These are phyloP conservation scores for Hydraecia micacea DNA, from an alignment of 2,888 invertebrate species.

Conservation along the genomic window DNA sequence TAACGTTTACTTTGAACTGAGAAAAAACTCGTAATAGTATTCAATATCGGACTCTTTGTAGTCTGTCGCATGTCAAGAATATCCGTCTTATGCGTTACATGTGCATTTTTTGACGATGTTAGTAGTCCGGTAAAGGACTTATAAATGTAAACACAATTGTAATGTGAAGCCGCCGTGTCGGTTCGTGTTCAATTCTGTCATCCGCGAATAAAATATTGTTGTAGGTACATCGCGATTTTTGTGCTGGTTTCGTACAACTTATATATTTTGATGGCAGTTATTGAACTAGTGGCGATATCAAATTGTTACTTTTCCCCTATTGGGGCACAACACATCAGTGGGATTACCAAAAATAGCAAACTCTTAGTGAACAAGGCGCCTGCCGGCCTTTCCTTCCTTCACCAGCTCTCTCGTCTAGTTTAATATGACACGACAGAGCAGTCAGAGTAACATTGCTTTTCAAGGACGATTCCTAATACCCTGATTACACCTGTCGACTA, in stretches of 20 bases:
- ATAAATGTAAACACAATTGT: conserved; percentile 58
- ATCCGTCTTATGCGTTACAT: conserved; percentile 46
- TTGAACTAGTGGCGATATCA: conserved; percentile 59
- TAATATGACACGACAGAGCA: conserved; percentile 48
- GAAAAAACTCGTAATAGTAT: conserved; percentile 32
- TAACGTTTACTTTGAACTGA: conserved; percentile 33
- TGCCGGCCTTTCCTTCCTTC: conserved; percentile 34
- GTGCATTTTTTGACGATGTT: conserved; percentile 57
- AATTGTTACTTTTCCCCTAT: conserved; percentile 61
- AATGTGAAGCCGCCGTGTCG: conserved; percentile 61
- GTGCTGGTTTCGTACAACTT: conserved; percentile 63
- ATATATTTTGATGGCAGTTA: conserved; percentile 63
- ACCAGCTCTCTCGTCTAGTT: conserved; percentile 51
- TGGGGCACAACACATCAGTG: conserved; percentile 57
- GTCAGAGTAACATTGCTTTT: conserved; percentile 45
- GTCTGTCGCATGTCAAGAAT: conserved; percentile 48
- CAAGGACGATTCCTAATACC: conserved; percentile 54
- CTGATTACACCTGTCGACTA: too few relatives aligned
- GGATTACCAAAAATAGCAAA: conserved; percentile 54
- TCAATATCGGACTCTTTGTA: conserved; percentile 26
- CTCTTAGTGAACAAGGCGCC: conserved; percentile 36
- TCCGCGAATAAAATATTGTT: conserved; percentile 63
- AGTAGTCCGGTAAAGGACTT: conserved; percentile 50
- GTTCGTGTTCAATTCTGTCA: conserved; percentile 66
- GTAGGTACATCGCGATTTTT: conserved; percentile 61